Percentiles rank a stretch among this genome's conserved stretches.
Conservation (phyloP, 2,888 invertebrate species). For the Dinocampus coccinellae region DNA sequence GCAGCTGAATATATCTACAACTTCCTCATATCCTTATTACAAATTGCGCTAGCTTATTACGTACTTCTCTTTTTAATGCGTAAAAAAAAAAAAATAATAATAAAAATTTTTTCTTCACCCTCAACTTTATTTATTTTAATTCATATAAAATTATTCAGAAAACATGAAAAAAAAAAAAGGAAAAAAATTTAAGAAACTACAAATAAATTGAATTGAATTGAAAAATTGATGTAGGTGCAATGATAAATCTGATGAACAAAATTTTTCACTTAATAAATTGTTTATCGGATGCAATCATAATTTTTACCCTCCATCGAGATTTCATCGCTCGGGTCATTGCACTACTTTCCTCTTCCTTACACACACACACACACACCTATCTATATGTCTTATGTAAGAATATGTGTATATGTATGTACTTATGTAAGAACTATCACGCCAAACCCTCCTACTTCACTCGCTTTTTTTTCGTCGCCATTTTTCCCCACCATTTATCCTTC, state of each 20-base stretch:
- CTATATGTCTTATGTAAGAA: too few species aligned
- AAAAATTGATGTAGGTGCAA: too few species aligned
- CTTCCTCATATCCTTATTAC: slow-evolving; percentile 26
- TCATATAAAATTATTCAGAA: too few species aligned
- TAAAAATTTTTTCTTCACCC: too few species aligned
- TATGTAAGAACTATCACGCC: not conserved
- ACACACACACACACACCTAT: not conserved
- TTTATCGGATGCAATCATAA: slow-evolving; percentile 32
- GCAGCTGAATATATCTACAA: slow-evolving; percentile 20
- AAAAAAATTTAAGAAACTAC: too few species aligned
- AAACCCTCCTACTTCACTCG: not conserved
- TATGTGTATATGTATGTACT: not conserved
- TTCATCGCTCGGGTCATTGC: slow-evolving; percentile 8
- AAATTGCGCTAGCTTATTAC: not conserved
- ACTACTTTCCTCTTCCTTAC: slow-evolving; percentile 20
- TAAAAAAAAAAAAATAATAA: too few species aligned
- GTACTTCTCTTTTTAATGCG: not conserved
- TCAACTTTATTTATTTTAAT: not conserved
- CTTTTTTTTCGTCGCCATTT: slow-evolving; percentile 5
- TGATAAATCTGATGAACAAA: slow-evolving; percentile 20
- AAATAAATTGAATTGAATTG: not conserved
- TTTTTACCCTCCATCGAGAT: slow-evolving; percentile 9
- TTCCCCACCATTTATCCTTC: slow-evolving; percentile 14
- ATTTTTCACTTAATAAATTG: slow-evolving; percentile 40
- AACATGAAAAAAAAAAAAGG: too few species aligned